Evolutionary conservation across 2,797 vertebrate species (phyloP), one percentile per base, ranked within the genome.

Genomic region (Pogonophryne albipinna): DNA sequence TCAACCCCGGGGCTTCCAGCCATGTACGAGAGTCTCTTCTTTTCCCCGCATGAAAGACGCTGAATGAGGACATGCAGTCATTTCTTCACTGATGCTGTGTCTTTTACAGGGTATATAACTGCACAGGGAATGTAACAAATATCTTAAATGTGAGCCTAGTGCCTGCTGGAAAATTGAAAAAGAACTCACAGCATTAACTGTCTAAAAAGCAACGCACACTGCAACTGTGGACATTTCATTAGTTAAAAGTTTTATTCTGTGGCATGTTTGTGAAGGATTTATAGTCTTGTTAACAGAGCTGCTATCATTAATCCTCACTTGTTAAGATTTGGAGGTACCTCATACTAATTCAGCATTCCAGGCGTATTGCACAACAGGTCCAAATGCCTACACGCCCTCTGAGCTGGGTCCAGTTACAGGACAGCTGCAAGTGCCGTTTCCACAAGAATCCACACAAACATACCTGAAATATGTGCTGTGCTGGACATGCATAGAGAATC

Each of bases 361-460:
- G 75, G 9, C 72, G 52, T 56, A 53, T 93, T 93, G 87, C 89
- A 72, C 91, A 93, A 93, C 81, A 75, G 66, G 74, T 78, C 83
- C 79, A 68, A 71, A 81, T 83, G 71, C 62, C 76, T 82, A 57
- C 89, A 89, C 83, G 70, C 66, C 44, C 55, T 38, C 27, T 90
- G 80, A 77, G 84, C 80, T 76, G 78, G 83, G 84, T 91, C 86
- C 64, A 65, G 71, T 93, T 92, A 84, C 91, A 68, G 60, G 23
- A 70, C 82, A 69, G 20, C 61, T 61, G 57, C 59, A 45, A 13
- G 52, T 46, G 12, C 6, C 4, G 5, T 59, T 76, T 72, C n/a
- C 56, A 67, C 58, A 77, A 57, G 59, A 64, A 65, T 76, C 61
- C 49, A 67, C 50, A 56, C 19, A 58, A 74, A 75, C 16, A 52